Base-by-base conservation (phyloP, 1,140 invertebrate species). In the Drosophila littoralis region DNA sequence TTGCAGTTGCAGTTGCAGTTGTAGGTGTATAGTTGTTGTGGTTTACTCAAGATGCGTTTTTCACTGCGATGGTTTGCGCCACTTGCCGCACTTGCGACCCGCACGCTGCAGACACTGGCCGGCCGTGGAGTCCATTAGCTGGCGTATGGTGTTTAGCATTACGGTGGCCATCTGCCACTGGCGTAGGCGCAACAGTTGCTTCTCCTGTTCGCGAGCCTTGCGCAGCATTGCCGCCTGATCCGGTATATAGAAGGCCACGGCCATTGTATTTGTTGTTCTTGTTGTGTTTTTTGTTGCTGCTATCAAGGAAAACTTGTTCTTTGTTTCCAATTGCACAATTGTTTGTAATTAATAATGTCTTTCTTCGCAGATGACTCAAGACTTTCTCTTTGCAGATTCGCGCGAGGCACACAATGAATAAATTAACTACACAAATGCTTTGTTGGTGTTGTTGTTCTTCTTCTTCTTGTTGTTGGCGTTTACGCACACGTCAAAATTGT, bases 211-310 rank as follows among this genome's bases (percentile, higher is more conserved):
- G 13, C 74, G 68, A 8, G 86, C 83, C 57, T 91, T 84, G 9
- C 86, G 77, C 69, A 91, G 52, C 40, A 91, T 40, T 10, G 66
- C 76, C 33, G 70, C 86, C 74, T 91, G 90, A 46, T 91, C 90
- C 52, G 90, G 90, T 46, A 91, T 90, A 40, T 69, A 91, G 43
- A 90, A 91, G 42, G 90, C 90, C 50, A 90, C 77, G 12, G 90
- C 90, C 90, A 91, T 91, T 77, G 70, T 73, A 76, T 63, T 22
- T 40, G 32, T 45, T 45, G 36, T 33, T 54, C 54, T 15, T 45
- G 50, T 55, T 52, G 58, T 36, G 51, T 60, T 28, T 28, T 28
- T 28, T 28, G 22, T 4, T 67, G 50, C 15, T 66, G 55, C 42
- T 38, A 10, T 66, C 38, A 52, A 63, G 38, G 40, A 57, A 75